A percentile compares a stretch with the other conserved stretches of the same genome.
Conservation (phyloP, 2,888 invertebrate species). For the Pedicia rivosa region DNA sequence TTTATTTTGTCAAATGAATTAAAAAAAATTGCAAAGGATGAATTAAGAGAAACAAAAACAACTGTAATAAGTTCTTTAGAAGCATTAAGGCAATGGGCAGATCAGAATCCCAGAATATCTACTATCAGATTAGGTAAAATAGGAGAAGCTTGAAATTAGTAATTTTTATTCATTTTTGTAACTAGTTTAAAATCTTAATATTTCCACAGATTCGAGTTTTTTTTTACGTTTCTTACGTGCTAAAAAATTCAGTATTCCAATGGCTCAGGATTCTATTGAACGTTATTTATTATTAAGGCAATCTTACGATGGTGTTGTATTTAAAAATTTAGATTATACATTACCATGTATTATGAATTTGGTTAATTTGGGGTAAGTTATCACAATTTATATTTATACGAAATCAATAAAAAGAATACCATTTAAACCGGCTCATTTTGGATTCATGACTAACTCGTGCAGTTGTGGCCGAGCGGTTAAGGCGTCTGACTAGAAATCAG, state of each 20-base stretch:
- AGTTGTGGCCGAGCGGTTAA: constrained; percentile 33
- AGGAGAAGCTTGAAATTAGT: too few species aligned
- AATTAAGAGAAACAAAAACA: constrained; percentile 51
- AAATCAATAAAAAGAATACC: too few species aligned
- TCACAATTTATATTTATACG: too few species aligned
- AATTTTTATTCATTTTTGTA: too few species aligned
- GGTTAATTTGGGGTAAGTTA: constrained; percentile 46
- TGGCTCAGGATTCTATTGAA: constrained; percentile 62
- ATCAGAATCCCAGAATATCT: constrained; percentile 50
- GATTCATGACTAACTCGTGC: too few species aligned
- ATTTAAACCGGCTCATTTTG: too few species aligned
- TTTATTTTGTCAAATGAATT: constrained; percentile 43
- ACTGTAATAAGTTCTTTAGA: constrained; percentile 46
- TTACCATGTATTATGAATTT: constrained; percentile 55
- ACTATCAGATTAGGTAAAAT: constrained; percentile 51
- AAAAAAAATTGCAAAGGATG: constrained; percentile 44
- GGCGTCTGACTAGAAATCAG: constrained; percentile 33
- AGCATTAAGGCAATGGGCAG: constrained; percentile 52
- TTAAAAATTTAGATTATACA: constrained; percentile 53
- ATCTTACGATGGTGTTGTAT: constrained; percentile 60
- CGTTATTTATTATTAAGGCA: constrained; percentile 61
- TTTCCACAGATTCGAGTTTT: constrained; percentile 36
- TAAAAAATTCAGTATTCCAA: constrained; percentile 65
- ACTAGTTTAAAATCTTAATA: not conserved
- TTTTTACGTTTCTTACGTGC: constrained; percentile 60